These are phyloP conservation scores for Drosophila fulvimacula DNA, from an alignment of 2,888 invertebrate genomes.

Conservation along the genomic window DNA sequence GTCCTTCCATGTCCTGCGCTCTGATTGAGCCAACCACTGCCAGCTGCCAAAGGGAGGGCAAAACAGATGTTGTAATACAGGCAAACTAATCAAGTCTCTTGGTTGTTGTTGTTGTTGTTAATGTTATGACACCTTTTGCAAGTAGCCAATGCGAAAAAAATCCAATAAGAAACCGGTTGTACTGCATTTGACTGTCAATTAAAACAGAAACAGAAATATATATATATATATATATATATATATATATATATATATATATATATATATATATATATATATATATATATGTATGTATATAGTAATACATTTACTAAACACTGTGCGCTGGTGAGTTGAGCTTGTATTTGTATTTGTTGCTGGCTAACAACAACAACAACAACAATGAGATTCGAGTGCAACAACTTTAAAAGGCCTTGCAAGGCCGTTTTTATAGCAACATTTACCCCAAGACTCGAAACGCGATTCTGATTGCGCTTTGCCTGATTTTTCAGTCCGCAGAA, in stretches of 20 bases:
- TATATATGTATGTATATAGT: no score
- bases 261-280: no score
- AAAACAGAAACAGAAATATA: conserved; percentile 42
- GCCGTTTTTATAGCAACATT: conserved; percentile 69
- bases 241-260: no score
- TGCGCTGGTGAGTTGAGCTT: conserved; percentile 29
- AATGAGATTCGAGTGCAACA: conserved; percentile 67
- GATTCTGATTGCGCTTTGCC: conserved; percentile 17
- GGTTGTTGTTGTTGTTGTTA: conserved; percentile 45
- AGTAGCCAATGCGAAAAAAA: conserved; percentile 63
- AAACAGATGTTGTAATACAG: conserved; percentile 65
- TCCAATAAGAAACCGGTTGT: conserved; percentile 57
- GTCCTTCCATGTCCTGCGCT: conserved; percentile 44
- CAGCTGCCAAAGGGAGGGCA: conserved; percentile 28
- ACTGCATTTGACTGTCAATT: conserved; percentile 71
- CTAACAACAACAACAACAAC: conserved; percentile 38
- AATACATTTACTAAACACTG: conserved; percentile 46
- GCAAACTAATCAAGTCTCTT: conserved; percentile 50
- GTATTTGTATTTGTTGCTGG: conserved; percentile 30
- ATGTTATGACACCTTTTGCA: conserved; percentile 69
- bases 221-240: no score
- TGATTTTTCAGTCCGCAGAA: conserved; percentile 24
- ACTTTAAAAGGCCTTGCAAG: conserved; percentile 83
- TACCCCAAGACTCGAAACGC: conserved; percentile 27
- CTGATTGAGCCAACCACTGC: conserved; percentile 54